Percentiles rank a stretch among this genome's conserved stretches.
Conservation (phyloP, 35 echinoderm and acorn worm species). For the Lytechinus pictus region DNA sequence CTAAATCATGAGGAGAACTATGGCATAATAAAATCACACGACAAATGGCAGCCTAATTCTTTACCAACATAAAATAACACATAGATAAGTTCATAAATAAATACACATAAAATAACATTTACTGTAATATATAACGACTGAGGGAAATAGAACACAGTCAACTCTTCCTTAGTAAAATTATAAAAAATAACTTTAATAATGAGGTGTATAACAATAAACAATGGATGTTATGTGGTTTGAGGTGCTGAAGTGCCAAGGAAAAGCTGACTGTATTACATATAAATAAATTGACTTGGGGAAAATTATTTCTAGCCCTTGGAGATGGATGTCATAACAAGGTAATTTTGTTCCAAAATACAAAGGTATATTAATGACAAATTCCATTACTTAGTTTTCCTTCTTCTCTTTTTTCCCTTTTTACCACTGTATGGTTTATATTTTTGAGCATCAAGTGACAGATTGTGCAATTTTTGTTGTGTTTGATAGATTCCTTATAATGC, state of each 20-base stretch:
- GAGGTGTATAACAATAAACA: too few relatives aligned
- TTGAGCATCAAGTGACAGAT: not conserved
- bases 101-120: not conserved
- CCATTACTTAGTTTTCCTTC: not conserved
- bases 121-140: too few relatives aligned
- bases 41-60: not conserved
- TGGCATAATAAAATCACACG: not conserved
- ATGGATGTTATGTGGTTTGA: too few relatives aligned
- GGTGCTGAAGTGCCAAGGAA: too few relatives aligned
- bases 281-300: not conserved
- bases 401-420: not conserved
- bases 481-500: too few relatives aligned
- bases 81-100: not conserved
- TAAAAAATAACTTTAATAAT: too few relatives aligned
- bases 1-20: not conserved
- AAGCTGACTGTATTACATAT: too few relatives aligned
- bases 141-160: too few relatives aligned
- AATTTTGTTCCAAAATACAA: not conserved
- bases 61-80: not conserved
- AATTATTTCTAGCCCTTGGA: not conserved
- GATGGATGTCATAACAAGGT: not conserved
- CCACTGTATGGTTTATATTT: not conserved
- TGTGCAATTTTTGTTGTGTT: not conserved
- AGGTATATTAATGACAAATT: not conserved
- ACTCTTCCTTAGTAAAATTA: too few relatives aligned